Percentiles rank a stretch among this genome's conserved stretches.
phyloP scores from a whole-genome alignment of 2,113 vertebrate species.

The Petrocephalus zakoni region DNA sequence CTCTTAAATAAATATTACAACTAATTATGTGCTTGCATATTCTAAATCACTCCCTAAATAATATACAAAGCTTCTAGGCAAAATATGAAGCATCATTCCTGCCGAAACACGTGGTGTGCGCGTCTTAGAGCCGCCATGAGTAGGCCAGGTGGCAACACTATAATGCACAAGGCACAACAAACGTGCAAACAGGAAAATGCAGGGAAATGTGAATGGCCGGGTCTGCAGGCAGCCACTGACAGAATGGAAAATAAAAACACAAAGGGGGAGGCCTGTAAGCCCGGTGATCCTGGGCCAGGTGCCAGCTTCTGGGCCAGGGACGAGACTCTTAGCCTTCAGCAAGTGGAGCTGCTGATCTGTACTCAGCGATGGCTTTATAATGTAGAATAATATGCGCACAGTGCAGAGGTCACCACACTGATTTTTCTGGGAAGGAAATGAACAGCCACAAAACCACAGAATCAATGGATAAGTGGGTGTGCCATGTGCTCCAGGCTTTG shows the following conservation, averaged over 20 bases:
- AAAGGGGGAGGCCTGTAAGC: background rate
- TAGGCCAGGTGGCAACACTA: background rate
- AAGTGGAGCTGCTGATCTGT: constrained; percentile 3
- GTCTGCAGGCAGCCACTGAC: background rate
- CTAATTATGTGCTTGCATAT: background rate
- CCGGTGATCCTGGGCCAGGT: background rate
- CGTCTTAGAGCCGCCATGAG: background rate
- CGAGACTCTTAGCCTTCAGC: background rate
- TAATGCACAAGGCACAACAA: background rate
- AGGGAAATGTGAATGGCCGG: background rate
- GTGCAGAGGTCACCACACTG: constrained; percentile 14
- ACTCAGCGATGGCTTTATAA: background rate
- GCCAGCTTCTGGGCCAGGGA: constrained; percentile 5
- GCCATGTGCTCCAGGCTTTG: background rate
- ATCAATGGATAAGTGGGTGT: background rate
- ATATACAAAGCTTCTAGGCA: background rate
- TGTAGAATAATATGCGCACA: background rate
- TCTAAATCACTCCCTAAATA: background rate
- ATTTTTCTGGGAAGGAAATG: background rate
- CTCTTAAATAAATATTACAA: background rate
- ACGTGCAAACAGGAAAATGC: background rate
- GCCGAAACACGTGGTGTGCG: background rate
- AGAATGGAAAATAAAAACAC: background rate
- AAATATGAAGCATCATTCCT: background rate
- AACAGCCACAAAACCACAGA: background rate